Conservation (phyloP, 2,113 vertebrate species). For the Indicator maculatus region DNA sequence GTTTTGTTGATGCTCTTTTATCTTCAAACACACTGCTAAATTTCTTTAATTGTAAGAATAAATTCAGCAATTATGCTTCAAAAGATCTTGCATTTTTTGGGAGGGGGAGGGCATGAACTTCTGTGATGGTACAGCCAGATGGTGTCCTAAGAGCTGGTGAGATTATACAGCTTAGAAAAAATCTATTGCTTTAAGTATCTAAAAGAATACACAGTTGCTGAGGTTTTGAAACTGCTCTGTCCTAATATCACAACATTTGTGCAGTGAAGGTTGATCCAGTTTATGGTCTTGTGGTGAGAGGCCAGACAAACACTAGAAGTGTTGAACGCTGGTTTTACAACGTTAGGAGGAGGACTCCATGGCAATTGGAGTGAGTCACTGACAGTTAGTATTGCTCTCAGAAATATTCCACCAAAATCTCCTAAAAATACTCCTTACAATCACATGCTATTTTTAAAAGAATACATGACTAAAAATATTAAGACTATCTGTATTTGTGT, state of each 20-base stretch:
- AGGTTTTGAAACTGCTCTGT: conserved; percentile 17
- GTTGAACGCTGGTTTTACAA: background rate
- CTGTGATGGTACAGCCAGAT: conserved; percentile 37
- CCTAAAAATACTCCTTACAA: background rate
- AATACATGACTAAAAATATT: background rate
- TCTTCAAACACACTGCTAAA: background rate
- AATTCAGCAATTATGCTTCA: background rate
- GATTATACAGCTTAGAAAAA: conserved; percentile 51
- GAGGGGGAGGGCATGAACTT: background rate
- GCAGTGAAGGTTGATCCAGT: background rate
- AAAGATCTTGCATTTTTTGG: background rate
- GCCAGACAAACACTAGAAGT: background rate
- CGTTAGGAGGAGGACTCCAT: background rate
- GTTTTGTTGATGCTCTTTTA: background rate
- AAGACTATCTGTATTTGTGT: background rate
- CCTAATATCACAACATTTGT: background rate
- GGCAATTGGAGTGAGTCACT: background rate
- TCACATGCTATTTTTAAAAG: background rate
- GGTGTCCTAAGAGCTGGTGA: conserved; percentile 44
- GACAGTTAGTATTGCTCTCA: background rate
- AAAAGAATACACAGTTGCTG: conserved; percentile 30
- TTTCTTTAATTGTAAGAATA: conserved; percentile 9
- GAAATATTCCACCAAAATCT: background rate
- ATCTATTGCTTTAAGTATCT: conserved; percentile 22
- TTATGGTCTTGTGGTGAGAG: background rate